phyloP scores from a whole-genome alignment of 2,113 vertebrate genomes.

The Bos indicus region DNA sequence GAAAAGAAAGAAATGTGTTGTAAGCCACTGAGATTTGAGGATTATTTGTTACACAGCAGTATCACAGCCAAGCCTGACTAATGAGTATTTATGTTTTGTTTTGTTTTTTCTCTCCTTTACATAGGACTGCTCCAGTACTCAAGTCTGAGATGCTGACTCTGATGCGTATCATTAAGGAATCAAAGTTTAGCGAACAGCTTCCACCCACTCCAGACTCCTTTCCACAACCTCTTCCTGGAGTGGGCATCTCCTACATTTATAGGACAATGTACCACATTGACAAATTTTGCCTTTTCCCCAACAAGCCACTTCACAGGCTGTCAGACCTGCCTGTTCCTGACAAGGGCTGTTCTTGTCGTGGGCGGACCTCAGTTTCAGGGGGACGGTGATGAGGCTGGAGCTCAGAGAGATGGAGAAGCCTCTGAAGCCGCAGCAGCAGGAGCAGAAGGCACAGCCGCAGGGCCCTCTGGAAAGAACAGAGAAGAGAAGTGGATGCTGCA shows the following conservation, averaged over 20 bases:
- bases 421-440: not conserved
- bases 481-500: accelerated
- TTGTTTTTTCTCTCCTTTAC: not conserved
- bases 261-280: not conserved
- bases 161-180: not conserved
- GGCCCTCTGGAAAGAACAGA: not conserved
- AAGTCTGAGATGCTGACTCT: not conserved
- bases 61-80: not conserved
- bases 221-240: not conserved
- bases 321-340: not conserved
- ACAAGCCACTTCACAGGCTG: not conserved
- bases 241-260: not conserved
- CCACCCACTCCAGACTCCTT: not conserved
- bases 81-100: not conserved
- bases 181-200: not conserved
- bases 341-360: not conserved
- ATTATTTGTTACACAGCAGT: not conserved
- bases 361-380: not conserved
- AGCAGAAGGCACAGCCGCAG: not conserved
- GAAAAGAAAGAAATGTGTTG: not conserved
- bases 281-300: not conserved
- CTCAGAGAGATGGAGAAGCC: not conserved
- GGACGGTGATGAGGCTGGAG: not conserved
- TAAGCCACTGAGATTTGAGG: not conserved
- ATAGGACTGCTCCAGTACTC: not conserved